These are phyloP conservation scores for Trypoxylon attenuatum DNA, from an alignment of 2,888 invertebrate genomes.

Conservation along the genomic window DNA sequence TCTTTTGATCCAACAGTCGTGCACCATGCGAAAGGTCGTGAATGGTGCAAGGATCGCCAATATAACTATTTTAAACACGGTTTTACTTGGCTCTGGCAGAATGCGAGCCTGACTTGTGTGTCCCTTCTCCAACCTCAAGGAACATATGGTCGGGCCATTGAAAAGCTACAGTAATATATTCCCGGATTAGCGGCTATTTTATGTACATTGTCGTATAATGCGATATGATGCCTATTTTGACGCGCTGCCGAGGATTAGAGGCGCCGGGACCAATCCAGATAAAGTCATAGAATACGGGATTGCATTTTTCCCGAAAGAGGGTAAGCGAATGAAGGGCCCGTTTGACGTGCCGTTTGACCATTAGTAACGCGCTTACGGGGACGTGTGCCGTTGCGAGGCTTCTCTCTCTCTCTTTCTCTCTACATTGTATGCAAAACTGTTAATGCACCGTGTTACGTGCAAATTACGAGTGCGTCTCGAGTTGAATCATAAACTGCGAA, in stretches of 20 bases:
- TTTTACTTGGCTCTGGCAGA: too few relatives aligned
- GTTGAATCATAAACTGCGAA: conserved; percentile 29
- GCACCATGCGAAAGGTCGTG: too few relatives aligned
- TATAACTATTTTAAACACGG: too few relatives aligned
- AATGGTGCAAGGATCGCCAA: too few relatives aligned
- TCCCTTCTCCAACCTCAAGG: background rate
- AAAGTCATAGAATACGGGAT: background rate
- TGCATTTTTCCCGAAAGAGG: too few relatives aligned
- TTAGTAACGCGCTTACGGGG: background rate
- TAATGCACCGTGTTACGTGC: conserved; percentile 23
- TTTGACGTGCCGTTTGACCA: conserved; percentile 7
- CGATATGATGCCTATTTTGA: conserved; percentile 13
- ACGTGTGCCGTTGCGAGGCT: conserved; percentile 1
- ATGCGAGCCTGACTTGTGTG: too few relatives aligned
- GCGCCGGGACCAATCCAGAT: background rate
- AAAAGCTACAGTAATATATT: conserved; percentile 30
- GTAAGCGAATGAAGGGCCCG: too few relatives aligned
- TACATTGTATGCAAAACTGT: conserved; percentile 27
- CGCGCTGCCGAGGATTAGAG: background rate
- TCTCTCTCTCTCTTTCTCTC: too few relatives aligned
- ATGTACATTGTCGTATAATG: conserved; percentile 21
- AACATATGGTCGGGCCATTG: conserved; percentile 11
- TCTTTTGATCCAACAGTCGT: too few relatives aligned
- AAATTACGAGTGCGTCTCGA: conserved; percentile 21
- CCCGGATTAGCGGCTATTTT: conserved; percentile 8